Percentiles rank a stretch among this genome's conserved stretches.
Conservation (phyloP, 2,888 invertebrate species). For the Helobdella robusta region DNA sequence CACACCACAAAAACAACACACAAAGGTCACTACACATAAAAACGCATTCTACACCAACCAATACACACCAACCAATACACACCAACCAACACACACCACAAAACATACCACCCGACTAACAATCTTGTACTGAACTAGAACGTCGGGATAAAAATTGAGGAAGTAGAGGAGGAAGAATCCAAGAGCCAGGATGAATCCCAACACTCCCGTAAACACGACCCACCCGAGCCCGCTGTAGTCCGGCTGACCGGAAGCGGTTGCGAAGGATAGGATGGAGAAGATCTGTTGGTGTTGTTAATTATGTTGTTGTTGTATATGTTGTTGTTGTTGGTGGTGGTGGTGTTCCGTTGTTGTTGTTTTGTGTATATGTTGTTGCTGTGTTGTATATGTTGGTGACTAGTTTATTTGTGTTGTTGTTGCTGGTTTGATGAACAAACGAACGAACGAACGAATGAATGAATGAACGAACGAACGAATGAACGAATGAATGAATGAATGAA, state of each 20-base stretch:
- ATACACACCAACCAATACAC: not conserved
- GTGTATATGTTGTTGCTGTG: too few species aligned
- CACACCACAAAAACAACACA: too few species aligned
- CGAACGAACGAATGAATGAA: too few species aligned
- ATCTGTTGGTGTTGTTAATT: not conserved
- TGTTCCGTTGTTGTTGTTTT: too few species aligned
- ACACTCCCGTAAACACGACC: constrained; percentile 18
- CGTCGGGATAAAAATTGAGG: constrained; percentile 8
- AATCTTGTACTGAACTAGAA: not conserved
- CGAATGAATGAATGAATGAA: not conserved
- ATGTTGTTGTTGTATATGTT: not conserved
- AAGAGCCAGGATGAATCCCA: constrained; percentile 7
- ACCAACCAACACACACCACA: not conserved
- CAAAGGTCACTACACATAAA: too few species aligned
- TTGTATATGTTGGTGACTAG: too few species aligned
- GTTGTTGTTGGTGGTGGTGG: too few species aligned
- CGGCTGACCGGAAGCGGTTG: not conserved
- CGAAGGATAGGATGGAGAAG: constrained; percentile 10
- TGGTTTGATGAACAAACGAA: too few species aligned
- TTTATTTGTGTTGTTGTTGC: too few species aligned
- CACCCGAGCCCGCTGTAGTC: not conserved
- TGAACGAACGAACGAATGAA: too few species aligned
- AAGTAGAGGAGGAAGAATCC: constrained; percentile 12
- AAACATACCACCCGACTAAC: not conserved
- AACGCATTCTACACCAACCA: too few species aligned